Percentiles rank a stretch among this genome's conserved stretches.
Evolutionary conservation across 1,140 invertebrate species (phyloP).

Genomic region (Hesperophylax magnus): DNA sequence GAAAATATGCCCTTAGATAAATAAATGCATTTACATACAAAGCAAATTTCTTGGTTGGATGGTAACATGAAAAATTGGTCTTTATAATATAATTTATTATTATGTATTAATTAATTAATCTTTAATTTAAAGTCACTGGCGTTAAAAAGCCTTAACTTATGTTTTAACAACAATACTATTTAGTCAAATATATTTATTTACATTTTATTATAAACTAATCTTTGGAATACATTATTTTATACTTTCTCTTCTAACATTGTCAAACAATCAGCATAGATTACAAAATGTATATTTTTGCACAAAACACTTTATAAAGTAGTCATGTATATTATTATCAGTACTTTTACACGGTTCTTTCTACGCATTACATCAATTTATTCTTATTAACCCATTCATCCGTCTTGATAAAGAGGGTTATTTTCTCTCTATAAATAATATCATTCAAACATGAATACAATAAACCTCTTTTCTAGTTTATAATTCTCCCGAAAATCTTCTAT

Average conservation of each 20-base stretch:
- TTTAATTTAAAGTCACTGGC: slow-evolving; percentile 28
- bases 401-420: too few relatives aligned
- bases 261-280: background rate
- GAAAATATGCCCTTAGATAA: background rate
- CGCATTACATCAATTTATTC: too few relatives aligned
- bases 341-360: background rate
- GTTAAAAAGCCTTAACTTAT: slow-evolving; percentile 15
- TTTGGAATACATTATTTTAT: slow-evolving; percentile 9
- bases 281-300: background rate
- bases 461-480: too few relatives aligned
- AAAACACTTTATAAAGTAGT: background rate
- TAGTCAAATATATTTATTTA: slow-evolving; percentile 21
- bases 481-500: too few relatives aligned
- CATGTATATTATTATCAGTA: slow-evolving; percentile 1
- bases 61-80: slow-evolving; percentile 38
- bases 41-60: slow-evolving; percentile 30
- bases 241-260: too few relatives aligned
- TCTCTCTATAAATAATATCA: too few relatives aligned
- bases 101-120: background rate
- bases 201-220: slow-evolving; percentile 18
- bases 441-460: too few relatives aligned
- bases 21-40: slow-evolving; percentile 33
- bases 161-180: background rate
- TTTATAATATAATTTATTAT: background rate
- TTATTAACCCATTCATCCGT: too few relatives aligned